These are phyloP conservation scores for Trinectes maculatus DNA, from an alignment of 2,113 vertebrate genomes.

Conservation along the genomic window DNA sequence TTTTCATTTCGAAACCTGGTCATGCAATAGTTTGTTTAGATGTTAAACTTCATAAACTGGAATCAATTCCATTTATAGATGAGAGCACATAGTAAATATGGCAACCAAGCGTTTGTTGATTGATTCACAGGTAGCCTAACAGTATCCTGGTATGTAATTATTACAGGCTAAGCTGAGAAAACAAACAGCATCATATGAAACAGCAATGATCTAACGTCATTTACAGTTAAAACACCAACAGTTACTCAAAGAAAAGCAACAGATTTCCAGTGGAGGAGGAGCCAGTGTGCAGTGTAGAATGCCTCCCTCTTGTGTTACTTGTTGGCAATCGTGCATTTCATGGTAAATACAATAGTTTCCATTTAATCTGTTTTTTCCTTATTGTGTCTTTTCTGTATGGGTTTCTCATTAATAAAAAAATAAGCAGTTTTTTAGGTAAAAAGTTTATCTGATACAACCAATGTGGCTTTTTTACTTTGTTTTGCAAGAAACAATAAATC, in stretches of 20 bases:
- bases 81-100: no score
- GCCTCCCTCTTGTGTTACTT: constrained; percentile 6
- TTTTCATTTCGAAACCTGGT: not conserved
- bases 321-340: not conserved
- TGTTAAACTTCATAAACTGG: not conserved
- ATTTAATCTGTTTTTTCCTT: no score
- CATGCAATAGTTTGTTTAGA: no score
- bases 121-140: not conserved
- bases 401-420: no score
- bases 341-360: not conserved
- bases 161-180: not conserved
- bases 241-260: not conserved
- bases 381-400: no score
- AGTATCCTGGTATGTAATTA: not conserved
- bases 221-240: not conserved
- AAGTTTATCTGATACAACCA: not conserved
- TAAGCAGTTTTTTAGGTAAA: no score
- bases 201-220: no score
- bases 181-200: no score
- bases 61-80: not conserved
- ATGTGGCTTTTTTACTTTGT: not conserved
- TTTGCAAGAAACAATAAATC: not conserved
- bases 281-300: no score
- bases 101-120: no score
- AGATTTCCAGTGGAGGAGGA: not conserved